Conservation (phyloP, 2,113 vertebrate genomes). For the Halichoerus grypus region DNA sequence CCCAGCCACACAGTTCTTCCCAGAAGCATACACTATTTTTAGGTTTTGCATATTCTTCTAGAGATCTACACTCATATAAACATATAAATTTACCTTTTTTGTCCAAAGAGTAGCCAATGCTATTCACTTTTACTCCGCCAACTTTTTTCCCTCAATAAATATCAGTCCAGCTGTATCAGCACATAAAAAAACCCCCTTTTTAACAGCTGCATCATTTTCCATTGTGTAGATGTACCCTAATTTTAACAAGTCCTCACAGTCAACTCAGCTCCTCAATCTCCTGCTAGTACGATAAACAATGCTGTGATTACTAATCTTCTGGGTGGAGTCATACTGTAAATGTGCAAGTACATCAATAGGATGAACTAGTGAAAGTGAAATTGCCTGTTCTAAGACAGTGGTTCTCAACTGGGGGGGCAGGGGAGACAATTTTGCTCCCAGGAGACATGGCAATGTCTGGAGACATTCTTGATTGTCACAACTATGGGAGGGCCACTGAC, state of each 20-base stretch:
- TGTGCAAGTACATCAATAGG: not conserved
- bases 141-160: not conserved
- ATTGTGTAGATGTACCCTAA: not conserved
- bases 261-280: not conserved
- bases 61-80: not conserved
- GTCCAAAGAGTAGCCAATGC: not conserved
- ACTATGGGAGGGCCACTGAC: not conserved
- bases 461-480: not conserved
- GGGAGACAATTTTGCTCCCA: not conserved
- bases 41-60: not conserved
- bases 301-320: not conserved
- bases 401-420: not conserved
- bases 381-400: not conserved
- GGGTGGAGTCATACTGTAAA: not conserved
- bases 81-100: not conserved
- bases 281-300: not conserved
- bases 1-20: not conserved
- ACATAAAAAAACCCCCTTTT: slow-evolving; percentile 28
- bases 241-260: not conserved
- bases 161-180: not conserved
- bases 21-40: not conserved
- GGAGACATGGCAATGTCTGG: not conserved
- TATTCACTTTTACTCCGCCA: not conserved
- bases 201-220: not conserved
- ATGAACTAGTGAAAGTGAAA: not conserved